Evolutionary conservation across 2,113 vertebrate genomes (phyloP).

Genomic region (Erinaceus europaeus): DNA sequence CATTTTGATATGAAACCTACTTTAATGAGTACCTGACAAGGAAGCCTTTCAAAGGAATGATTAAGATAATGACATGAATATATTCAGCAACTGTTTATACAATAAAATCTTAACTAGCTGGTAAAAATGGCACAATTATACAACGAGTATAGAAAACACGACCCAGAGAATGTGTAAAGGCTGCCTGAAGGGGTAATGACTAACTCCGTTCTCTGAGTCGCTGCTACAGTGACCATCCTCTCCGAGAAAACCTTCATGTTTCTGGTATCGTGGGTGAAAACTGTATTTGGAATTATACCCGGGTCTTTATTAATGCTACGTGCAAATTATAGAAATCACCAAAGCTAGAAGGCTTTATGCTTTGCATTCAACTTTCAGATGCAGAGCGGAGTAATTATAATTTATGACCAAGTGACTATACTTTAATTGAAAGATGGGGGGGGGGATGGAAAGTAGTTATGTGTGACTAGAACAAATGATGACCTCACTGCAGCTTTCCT

Average conservation of each 20-base stretch:
- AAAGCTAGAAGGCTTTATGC: constrained; percentile 26
- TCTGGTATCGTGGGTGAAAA: neutral
- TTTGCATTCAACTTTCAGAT: constrained; percentile 24
- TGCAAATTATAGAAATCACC: constrained; percentile 47
- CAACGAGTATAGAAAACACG: constrained; percentile 42
- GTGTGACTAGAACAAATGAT: neutral
- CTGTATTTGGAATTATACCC: constrained; percentile 13
- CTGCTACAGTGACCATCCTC: neutral
- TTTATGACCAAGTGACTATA: constrained; percentile 15
- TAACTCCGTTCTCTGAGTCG: constrained; percentile 35
- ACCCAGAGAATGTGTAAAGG: constrained; percentile 62
- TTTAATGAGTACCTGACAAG: constrained; percentile 87
- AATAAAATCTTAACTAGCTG: constrained; percentile 72
- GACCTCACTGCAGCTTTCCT: neutral
- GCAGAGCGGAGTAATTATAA: constrained; percentile 24
- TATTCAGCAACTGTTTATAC: constrained; percentile 80
- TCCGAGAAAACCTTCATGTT: constrained; percentile 31
- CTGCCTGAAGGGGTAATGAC: constrained; percentile 48
- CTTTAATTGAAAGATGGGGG: constrained; percentile 34
- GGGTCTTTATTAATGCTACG: constrained; percentile 38
- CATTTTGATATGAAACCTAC: constrained; percentile 80
- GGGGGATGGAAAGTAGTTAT: neutral
- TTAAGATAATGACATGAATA: constrained; percentile 80
- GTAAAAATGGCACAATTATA: constrained; percentile 64
- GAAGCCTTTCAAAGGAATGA: constrained; percentile 78